A percentile compares a stretch with the other conserved stretches of the same genome.
These are phyloP conservation scores for Zoanthus gigantus DNA, from an alignment of 92 coral and sea anemone genomes.

Conservation along the genomic window DNA sequence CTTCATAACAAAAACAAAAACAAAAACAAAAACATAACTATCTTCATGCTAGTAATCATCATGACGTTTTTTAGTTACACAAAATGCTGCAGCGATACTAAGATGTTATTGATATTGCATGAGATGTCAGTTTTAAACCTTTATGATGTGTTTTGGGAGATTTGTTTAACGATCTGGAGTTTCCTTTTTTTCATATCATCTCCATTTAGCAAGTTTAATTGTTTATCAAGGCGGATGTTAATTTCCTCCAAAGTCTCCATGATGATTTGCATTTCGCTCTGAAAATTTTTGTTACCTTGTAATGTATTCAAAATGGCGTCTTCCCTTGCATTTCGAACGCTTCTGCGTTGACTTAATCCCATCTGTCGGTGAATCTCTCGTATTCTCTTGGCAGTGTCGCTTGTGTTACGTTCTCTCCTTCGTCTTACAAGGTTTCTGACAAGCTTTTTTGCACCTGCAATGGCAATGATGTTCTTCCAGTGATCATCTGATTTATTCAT, in stretches of 20 bases:
- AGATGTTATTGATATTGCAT: no score
- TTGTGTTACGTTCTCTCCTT: neutral
- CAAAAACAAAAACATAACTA: no score
- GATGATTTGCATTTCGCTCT: constrained; percentile 28
- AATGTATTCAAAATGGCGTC: constrained; percentile 1
- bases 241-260: constrained; percentile 38
- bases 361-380: constrained; percentile 41
- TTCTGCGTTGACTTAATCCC: constrained; percentile 42
- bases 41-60: no score
- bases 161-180: neutral
- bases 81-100: no score
- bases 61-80: no score
- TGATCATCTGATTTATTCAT: neutral
- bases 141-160: constrained; percentile 9
- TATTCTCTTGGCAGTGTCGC: constrained; percentile 26
- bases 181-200: neutral
- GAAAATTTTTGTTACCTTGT: constrained; percentile 14
- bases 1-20: no score
- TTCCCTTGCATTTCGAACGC: constrained; percentile 1
- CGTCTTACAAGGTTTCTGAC: constrained; percentile 10
- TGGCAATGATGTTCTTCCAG: constrained; percentile 1
- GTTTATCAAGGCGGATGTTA: constrained; percentile 38
- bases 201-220: constrained; percentile 30
- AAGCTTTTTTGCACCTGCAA: constrained; percentile 13
- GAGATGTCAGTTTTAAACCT: neutral